Conservation (phyloP, 2,113 vertebrate species). For the Phylloscopus trochiloides region DNA sequence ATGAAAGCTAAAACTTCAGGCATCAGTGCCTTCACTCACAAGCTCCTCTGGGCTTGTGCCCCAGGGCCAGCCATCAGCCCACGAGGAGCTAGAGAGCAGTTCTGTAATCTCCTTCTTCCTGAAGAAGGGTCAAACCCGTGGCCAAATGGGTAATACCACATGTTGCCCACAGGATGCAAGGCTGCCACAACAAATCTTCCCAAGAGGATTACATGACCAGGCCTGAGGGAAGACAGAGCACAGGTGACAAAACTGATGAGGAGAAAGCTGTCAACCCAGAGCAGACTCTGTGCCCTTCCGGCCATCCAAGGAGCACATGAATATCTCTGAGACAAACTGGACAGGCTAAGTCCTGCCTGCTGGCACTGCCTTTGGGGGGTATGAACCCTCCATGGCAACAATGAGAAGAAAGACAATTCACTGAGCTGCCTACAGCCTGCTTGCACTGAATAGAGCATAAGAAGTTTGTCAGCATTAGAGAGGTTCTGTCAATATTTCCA, state of each 20-base stretch:
- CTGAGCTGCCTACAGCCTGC: background rate
- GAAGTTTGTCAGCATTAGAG: background rate
- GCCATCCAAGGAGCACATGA: background rate
- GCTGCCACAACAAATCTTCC: background rate
- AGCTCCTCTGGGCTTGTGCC: background rate
- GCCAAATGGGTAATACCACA: background rate
- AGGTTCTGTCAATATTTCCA: background rate
- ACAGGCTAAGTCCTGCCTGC: background rate
- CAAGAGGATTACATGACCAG: background rate
- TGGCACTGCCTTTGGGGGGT: background rate
- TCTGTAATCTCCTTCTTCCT: background rate
- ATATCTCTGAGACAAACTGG: background rate
- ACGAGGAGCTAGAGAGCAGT: background rate
- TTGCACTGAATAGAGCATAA: background rate
- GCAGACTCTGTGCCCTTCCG: background rate
- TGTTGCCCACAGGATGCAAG: background rate
- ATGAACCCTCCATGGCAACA: background rate
- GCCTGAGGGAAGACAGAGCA: background rate
- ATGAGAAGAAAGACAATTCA: background rate
- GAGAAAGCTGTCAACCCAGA: background rate
- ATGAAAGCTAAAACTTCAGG: background rate
- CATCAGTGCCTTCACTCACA: background rate
- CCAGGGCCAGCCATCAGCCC: background rate
- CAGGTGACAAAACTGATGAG: background rate
- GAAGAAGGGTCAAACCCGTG: background rate